A percentile compares a stretch with the other conserved stretches of the same genome.
Evolutionary conservation across 2,113 vertebrate species (phyloP).

Genomic region (Montifringilla adamsi): DNA sequence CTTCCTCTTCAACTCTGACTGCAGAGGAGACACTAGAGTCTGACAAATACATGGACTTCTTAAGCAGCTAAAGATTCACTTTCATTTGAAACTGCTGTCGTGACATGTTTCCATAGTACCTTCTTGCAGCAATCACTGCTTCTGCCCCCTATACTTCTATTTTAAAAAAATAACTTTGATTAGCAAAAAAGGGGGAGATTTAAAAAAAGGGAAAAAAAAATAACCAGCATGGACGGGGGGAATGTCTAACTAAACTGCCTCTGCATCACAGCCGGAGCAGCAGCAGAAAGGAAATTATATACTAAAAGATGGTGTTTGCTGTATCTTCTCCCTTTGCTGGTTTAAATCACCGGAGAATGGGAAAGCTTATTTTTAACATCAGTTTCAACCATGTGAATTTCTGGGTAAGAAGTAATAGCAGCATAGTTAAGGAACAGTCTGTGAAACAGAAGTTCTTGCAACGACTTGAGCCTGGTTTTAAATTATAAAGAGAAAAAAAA

Average conservation of each 20-base stretch:
- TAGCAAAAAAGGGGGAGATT: background rate
- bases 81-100: background rate
- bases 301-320: background rate
- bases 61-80: background rate
- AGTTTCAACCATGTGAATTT: background rate
- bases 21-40: background rate
- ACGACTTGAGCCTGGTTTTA: background rate
- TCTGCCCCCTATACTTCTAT: conserved; percentile 53
- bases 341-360: background rate
- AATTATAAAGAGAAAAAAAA: background rate
- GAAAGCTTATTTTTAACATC: background rate
- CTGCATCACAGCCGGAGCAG: background rate
- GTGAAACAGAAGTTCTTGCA: background rate
- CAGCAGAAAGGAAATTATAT: background rate
- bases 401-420: background rate
- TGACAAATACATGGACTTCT: conserved; percentile 18
- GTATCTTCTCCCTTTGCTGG: background rate
- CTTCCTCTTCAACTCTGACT: background rate
- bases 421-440: background rate
- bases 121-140: conserved; percentile 17
- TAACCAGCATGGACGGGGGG: fast-evolving
- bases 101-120: conserved; percentile 55
- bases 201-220: background rate
- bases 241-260: background rate
- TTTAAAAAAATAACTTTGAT: conserved; percentile 45